These are phyloP conservation scores for Plecturocebus donacophilus DNA, from an alignment of 2,113 vertebrate species.

Conservation along the genomic window DNA sequence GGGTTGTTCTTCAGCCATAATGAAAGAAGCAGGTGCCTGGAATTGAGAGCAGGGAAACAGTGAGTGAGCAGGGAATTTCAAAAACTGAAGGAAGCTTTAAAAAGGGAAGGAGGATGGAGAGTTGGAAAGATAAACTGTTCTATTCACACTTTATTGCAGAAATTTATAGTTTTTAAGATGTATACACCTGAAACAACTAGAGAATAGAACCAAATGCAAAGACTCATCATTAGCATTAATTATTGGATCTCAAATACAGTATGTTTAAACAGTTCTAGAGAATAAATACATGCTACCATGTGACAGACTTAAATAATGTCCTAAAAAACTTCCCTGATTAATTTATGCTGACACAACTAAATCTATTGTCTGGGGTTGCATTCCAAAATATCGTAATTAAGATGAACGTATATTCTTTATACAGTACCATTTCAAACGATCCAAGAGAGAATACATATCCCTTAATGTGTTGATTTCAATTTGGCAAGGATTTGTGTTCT, in stretches of 20 bases:
- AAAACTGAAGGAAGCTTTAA: neutral
- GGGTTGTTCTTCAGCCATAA: neutral
- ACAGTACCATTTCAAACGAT: slow-evolving; percentile 12
- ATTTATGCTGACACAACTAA: neutral
- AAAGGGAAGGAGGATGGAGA: neutral
- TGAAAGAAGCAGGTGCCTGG: neutral
- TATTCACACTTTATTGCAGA: neutral
- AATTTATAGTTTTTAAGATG: slow-evolving; percentile 13
- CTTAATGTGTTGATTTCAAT: slow-evolving; percentile 34
- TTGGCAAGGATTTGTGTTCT: slow-evolving; percentile 57
- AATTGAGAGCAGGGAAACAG: neutral
- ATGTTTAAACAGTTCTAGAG: neutral
- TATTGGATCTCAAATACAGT: neutral
- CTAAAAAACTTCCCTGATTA: neutral
- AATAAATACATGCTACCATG: neutral
- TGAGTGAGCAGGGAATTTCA: neutral
- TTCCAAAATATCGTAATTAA: slow-evolving; percentile 17
- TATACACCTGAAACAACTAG: neutral
- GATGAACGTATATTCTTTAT: neutral
- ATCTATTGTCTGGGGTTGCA: neutral
- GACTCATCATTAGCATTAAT: neutral
- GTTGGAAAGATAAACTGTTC: neutral
- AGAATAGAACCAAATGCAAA: slow-evolving; percentile 1
- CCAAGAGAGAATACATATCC: neutral
- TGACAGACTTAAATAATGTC: neutral